Base-by-base conservation (phyloP, 2,797 vertebrate species). In the Erpetoichthys calabaricus region DNA sequence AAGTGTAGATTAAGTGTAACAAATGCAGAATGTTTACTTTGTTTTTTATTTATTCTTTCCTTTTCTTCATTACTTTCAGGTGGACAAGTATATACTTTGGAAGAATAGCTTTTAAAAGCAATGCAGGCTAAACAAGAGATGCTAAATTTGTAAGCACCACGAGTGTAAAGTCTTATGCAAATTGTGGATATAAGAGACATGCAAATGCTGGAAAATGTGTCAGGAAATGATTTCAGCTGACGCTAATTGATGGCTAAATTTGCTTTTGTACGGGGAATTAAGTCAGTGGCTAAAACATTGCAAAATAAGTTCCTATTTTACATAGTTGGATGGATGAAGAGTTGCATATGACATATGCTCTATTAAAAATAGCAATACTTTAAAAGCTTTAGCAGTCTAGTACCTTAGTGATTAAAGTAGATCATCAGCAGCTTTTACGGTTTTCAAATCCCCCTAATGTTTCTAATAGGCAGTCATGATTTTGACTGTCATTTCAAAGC, bases 371-470 rank as follows among this genome's bases (percentile, higher is more conserved):
- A 61, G 60, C 41, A 45, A 41, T 47, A 50, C 53, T 61, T 62
- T 68, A 52, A 65, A 61, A 56, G 60, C 45, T 59, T 63, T 59
- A 63, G 55, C 52, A 6, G 50, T 9, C 25, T 9, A 9, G 50
- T 51, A 51, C 8, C 56, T 56, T 42, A 53, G 56, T 57, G 64
- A 68, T 64, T 66, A 62, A 55, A 64, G 45, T 44, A 53, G 53
- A 65, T 61, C 56, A 42, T 57, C 59, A 54, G 58, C 57, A 59
- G 53, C 55, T 60, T 61, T 59, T 54, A 46, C 42, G 51, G 47
- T 51, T 64, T 53, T 59, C 51, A 61, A 64, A 61, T 58, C 63
- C 63, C 50, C 43, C 53, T 58, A 57, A 58, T 62, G 44, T 62
- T 57, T 62, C 53, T n/a, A 58, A 58, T 53, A 58, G 53, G 56